Evolutionary conservation across 2,113 vertebrate genomes (phyloP), one percentile per base, ranked within the genome.

Genomic region (Gadus macrocephalus): DNA sequence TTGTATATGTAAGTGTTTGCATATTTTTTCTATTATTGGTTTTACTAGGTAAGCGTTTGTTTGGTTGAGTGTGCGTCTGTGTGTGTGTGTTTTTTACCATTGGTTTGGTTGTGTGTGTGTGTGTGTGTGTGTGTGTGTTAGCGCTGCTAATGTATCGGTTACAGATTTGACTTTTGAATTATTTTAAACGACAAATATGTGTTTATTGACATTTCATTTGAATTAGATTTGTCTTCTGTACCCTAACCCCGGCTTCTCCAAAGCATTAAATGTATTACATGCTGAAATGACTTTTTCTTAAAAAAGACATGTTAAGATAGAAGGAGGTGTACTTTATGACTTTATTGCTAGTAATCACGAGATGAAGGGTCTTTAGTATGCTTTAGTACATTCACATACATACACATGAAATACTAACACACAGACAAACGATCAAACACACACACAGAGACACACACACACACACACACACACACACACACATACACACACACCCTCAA

Each of bases 121-220:
- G 62, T 64, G 60, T 67, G 75, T 49, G 69, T 65, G 20, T 68
- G 19, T 70, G 27, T 66, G 61, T 27, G 61, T 62, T 19, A 22
- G n/a, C 11, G 19, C 15, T 5, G 16, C 55, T 58, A 14, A 58
- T 58, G 2, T 58, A 3, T 58, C 55, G 9, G 15, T 58, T 16
- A 58, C 16, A 56, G 14, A 56, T 17, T 14, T 56, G 53, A 56
- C 53, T 56, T 56, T 56, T 56, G 53, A 17, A 4, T 16, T 25
- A 25, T 25, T 25, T 25, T 25, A 25, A 25, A 59, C 12, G 20
- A 19, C 60, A 15, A 62, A 62, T 20, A 25, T 62, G 11, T 62
- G 60, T 62, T 5, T 25, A 62, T 6, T 62, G 20, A 17, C 19
- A 2, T 17, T 62, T 14, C 6, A 11, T 14, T 14, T 11, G 42